Evolutionary conservation across 2,888 invertebrate species (phyloP).

Genomic region (Papilio demoleus): DNA sequence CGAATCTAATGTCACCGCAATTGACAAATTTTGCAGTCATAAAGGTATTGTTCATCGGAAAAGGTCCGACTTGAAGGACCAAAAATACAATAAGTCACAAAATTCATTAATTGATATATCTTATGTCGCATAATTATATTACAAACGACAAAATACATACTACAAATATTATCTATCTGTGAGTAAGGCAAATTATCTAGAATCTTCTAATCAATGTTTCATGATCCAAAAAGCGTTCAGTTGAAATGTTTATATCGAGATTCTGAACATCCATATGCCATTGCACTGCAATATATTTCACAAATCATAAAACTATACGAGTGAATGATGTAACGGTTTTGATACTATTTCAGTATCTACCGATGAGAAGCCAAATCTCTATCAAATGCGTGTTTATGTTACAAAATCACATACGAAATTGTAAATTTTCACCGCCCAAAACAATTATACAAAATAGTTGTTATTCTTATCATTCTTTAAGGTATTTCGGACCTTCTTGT

Average conservation of each 20-base stretch:
- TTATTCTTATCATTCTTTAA: background rate
- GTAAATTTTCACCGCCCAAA: background rate
- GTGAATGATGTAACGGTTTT: constrained; percentile 21
- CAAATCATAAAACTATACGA: constrained; percentile 34
- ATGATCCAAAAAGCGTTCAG: constrained; percentile 15
- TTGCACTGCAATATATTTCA: constrained; percentile 24
- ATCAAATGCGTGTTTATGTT: constrained; percentile 13
- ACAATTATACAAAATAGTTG: background rate
- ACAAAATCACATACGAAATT: background rate
- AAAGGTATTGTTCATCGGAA: too few relatives aligned
- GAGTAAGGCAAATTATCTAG: too few relatives aligned
- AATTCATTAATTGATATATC: too few relatives aligned
- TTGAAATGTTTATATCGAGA: constrained; percentile 16
- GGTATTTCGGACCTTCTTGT: background rate
- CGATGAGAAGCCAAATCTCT: constrained; percentile 16
- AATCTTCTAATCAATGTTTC: background rate
- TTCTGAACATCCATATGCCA: background rate
- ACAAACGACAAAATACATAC: too few relatives aligned
- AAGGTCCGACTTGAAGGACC: too few relatives aligned
- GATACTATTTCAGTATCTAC: constrained; percentile 30
- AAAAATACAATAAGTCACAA: too few relatives aligned
- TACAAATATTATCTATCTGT: too few relatives aligned
- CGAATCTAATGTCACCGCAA: too few relatives aligned
- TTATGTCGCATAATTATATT: too few relatives aligned
- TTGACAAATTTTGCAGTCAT: too few relatives aligned